phyloP scores from a whole-genome alignment of 1,140 invertebrate species.

The Heterodera carotae region DNA sequence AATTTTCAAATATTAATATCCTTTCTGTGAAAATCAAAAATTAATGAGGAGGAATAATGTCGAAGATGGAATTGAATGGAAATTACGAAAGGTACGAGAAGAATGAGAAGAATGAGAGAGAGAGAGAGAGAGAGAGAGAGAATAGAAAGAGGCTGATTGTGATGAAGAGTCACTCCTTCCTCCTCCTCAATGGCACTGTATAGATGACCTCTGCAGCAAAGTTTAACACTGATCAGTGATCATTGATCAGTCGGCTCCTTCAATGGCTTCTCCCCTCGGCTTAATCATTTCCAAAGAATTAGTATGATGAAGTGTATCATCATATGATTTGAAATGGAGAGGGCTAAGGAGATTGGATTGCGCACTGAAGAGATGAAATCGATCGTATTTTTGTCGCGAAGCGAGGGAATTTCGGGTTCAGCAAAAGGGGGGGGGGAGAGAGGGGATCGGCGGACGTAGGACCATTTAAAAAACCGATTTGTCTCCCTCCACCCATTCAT shows the following conservation, averaged over 20 bases:
- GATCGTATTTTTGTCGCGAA: not conserved
- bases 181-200: too few species aligned
- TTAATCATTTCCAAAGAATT: too few species aligned
- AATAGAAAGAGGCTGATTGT: too few species aligned
- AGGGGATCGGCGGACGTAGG: not conserved
- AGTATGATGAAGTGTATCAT: not conserved
- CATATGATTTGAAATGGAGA: not conserved
- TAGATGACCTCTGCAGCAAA: too few species aligned
- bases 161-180: too few species aligned
- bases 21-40: not conserved
- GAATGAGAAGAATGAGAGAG: too few species aligned
- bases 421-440: not conserved
- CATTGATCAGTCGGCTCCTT: too few species aligned
- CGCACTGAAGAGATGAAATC: not conserved
- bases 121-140: too few species aligned
- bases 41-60: not conserved
- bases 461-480: slow-evolving; percentile 19
- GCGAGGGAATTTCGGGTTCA: slow-evolving; percentile 9
- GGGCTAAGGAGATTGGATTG: not conserved
- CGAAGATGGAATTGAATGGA: not conserved
- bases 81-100: not conserved
- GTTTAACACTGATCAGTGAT: too few species aligned
- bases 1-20: not conserved
- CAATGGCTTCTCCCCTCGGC: not conserved
- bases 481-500: not conserved